Base-by-base conservation (phyloP, 2,888 invertebrate species). In the Congeria kusceri region DNA sequence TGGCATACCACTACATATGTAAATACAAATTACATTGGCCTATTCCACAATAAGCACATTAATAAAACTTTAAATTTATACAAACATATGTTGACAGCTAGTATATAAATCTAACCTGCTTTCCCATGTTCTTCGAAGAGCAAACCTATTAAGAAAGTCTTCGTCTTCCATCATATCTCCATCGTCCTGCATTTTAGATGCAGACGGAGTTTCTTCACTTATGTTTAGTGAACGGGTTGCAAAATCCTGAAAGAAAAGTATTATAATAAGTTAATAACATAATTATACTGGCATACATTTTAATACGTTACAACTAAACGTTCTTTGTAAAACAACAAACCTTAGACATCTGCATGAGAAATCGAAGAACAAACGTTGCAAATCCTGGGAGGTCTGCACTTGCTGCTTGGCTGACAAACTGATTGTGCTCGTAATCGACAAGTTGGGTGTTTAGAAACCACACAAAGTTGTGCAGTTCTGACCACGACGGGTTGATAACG, bases 361-460 rank as follows among this genome's bases (percentile, higher is more conserved):
- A 89, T 39, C 61, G 47, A 25, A 73, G 44, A 7, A 73, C 72
- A 66, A 73, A 73, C 29, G 57, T 27, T 39, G 82, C 68, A 71
- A 88, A 89, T 3, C 88, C 89, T 1, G 90, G 91, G 32, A 91
- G 74, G 44, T 84, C 86, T 39, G 86, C 81, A n/a, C 75, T 76
- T 20, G 84, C 63, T n/a, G 71, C 68, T 9, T 58, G 61, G 28
- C 83, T 58, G 56, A 89, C 89, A 84, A 89, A 91, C 11, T 61
- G 70, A n/a, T 87, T 90, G 13, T 68, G 66, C 69, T 91, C 91
- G 83, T 83, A 89, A 67, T 87, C 86, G 47, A 46, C 25, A 46
- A 91, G 84, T 69, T 91, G 91, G n/a, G 84, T 81, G 80, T 90
- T 88, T n/a, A 91, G 84, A 69, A 91, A 91, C 63, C 79, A 77